phyloP scores from a whole-genome alignment of 1,140 invertebrate genomes.

The Tetranychus cinnabarinus region DNA sequence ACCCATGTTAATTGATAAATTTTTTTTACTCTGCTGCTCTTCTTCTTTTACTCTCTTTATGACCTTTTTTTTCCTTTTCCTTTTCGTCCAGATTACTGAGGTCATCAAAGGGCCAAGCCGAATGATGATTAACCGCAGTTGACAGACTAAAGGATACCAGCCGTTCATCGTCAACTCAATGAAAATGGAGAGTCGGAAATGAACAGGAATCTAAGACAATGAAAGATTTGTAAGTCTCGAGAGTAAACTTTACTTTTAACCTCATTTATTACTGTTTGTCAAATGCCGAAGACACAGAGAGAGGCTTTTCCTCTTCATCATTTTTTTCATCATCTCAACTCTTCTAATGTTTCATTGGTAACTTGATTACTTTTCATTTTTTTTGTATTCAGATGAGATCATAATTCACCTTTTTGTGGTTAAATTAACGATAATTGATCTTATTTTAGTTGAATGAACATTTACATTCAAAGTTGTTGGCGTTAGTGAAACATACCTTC shows the following conservation, averaged over 20 bases:
- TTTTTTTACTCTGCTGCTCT: not conserved
- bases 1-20: not conserved
- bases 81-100: not conserved
- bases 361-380: too few species aligned
- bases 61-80: not conserved
- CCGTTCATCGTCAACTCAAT: too few species aligned
- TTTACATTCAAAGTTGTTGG: not conserved
- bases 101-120: not conserved
- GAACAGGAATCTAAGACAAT: too few species aligned
- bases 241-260: too few species aligned
- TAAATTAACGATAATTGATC: not conserved
- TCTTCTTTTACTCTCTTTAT: not conserved
- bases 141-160: too few species aligned
- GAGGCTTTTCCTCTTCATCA: not conserved
- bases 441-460: not conserved
- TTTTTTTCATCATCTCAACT: not conserved
- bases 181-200: too few species aligned
- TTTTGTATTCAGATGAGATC: too few species aligned
- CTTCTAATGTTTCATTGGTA: too few species aligned
- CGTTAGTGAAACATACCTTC: constrained; percentile 5
- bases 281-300: not conserved
- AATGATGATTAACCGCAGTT: not conserved
- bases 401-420: too few species aligned
- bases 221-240: too few species aligned
- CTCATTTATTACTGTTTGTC: too few species aligned